A percentile compares a stretch with the other conserved stretches of the same genome.
phyloP scores from a whole-genome alignment of 1,140 invertebrate species.

The Cryptotermes secundus region DNA sequence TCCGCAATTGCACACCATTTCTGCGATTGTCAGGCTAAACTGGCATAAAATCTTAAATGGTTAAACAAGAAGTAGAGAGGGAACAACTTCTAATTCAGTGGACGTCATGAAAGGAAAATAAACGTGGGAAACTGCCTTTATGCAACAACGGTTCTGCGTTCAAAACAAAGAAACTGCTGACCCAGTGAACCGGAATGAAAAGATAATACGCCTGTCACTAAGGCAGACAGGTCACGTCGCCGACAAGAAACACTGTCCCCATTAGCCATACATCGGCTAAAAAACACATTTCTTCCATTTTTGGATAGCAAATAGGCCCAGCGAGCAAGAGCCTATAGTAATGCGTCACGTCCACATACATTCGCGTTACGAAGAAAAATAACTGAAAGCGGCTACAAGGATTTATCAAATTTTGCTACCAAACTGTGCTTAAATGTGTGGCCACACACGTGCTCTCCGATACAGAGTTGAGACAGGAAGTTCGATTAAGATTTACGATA shows the following conservation, averaged over 20 bases:
- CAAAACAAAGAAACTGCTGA: background rate
- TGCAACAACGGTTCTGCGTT: background rate
- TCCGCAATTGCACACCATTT: no score
- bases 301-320: no score
- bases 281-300: background rate
- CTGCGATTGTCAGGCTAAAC: no score
- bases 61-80: background rate
- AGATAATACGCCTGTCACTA: background rate
- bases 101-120: no score
- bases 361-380: no score
- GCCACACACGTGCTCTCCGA: no score
- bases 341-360: background rate
- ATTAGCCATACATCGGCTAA: background rate
- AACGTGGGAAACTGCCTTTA: background rate
- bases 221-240: slow-evolving; percentile 8
- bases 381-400: no score
- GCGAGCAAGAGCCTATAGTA: background rate
- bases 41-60: no score
- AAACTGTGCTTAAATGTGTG: no score
- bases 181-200: slow-evolving; percentile 13
- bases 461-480: no score
- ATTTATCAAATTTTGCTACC: no score
- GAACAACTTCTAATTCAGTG: background rate
- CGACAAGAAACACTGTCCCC: background rate
- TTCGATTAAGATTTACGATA: no score